Evolutionary conservation across 2,113 vertebrate species (phyloP).

Genomic region (Macheiramphus alcinus): DNA sequence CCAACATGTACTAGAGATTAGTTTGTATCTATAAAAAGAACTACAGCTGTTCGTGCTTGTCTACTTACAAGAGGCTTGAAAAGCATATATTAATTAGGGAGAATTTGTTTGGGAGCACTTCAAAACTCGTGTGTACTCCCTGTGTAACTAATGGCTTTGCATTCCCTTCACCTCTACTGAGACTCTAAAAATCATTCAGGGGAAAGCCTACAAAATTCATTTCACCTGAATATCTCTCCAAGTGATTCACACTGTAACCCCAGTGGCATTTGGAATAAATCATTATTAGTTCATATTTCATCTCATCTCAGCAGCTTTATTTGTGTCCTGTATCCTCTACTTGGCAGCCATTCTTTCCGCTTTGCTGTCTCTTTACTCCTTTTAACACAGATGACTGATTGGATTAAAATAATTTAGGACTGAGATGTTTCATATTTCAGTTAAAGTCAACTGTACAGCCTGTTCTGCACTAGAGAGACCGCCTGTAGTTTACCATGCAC

Average conservation of each 20-base stretch:
- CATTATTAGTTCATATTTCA: conserved; percentile 49
- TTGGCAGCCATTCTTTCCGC: conserved; percentile 36
- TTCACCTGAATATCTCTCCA: neutral
- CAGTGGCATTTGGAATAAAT: conserved; percentile 38
- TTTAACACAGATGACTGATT: conserved; percentile 21
- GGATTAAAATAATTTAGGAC: conserved; percentile 54
- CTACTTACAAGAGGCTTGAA: conserved; percentile 43
- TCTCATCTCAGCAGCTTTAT: conserved; percentile 44
- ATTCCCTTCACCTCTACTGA: neutral
- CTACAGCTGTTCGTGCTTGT: conserved; percentile 44
- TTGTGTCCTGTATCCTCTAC: conserved; percentile 13
- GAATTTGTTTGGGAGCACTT: conserved; percentile 34
- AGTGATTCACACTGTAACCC: neutral
- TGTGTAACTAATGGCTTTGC: neutral
- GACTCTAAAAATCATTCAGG: neutral
- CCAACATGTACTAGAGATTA: conserved; percentile 47
- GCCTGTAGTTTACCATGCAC: neutral
- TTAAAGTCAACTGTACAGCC: conserved; percentile 32
- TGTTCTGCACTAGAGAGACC: neutral
- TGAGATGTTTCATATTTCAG: conserved; percentile 32
- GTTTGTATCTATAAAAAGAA: conserved; percentile 56
- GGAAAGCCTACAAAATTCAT: neutral
- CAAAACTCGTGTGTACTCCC: neutral
- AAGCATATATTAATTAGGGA: conserved; percentile 35
- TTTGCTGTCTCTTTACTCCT: conserved; percentile 39